Percentiles rank a stretch among this genome's conserved stretches.
Conservation (phyloP, 2,113 vertebrate species). For the Paralichthys olivaceus region DNA sequence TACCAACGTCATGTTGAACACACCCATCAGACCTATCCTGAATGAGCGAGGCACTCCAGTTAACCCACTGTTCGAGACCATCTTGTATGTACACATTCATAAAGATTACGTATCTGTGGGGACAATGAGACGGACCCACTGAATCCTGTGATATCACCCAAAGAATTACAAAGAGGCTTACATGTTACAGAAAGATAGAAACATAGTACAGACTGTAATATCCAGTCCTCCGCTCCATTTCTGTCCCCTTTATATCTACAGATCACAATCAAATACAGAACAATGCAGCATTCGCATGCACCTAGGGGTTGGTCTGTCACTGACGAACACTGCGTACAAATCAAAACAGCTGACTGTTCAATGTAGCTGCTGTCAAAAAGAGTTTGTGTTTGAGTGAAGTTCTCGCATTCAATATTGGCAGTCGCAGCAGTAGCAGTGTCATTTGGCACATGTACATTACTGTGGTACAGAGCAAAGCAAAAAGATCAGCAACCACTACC, state of each 20-base stretch:
- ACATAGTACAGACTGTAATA: background rate
- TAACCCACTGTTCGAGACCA: slow-evolving; percentile 58
- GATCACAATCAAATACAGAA: slow-evolving; percentile 48
- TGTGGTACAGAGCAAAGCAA: slow-evolving; percentile 60
- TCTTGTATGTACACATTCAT: slow-evolving; percentile 76
- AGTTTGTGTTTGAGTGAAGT: slow-evolving; percentile 15
- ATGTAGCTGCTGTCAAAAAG: slow-evolving; percentile 30
- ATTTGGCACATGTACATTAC: slow-evolving; percentile 68
- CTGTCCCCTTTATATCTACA: slow-evolving; percentile 15
- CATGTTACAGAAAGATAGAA: slow-evolving; percentile 27
- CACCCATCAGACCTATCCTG: slow-evolving; percentile 44
- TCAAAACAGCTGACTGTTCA: slow-evolving; percentile 27
- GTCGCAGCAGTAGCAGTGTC: slow-evolving; percentile 62
- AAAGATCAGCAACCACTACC: slow-evolving; percentile 47
- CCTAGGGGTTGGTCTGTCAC: slow-evolving; percentile 21
- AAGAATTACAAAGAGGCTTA: slow-evolving; percentile 27
- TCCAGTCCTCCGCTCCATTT: slow-evolving; percentile 10
- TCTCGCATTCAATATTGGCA: slow-evolving; percentile 51
- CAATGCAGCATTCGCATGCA: slow-evolving; percentile 24
- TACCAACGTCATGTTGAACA: slow-evolving; percentile 29
- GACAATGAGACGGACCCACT: slow-evolving; percentile 29
- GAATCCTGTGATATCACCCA: slow-evolving; percentile 28
- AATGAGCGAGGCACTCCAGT: slow-evolving; percentile 77
- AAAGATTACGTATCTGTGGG: slow-evolving; percentile 63
- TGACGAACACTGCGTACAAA: slow-evolving; percentile 27